phyloP scores from a whole-genome alignment of 2,797 vertebrate genomes.

The Lepilemur ruficaudatus region DNA sequence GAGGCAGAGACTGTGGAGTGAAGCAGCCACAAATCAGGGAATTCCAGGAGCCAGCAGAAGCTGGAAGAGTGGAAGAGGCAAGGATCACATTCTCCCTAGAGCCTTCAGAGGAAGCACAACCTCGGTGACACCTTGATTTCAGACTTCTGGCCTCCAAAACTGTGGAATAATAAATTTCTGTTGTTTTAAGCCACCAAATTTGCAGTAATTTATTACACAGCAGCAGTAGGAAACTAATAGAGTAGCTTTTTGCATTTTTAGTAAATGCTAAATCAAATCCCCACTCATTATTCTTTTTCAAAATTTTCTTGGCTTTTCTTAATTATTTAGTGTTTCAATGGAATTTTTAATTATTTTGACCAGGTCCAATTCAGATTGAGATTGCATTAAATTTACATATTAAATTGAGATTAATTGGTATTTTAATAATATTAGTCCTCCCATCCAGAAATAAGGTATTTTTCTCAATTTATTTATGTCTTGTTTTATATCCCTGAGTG shows the following conservation, averaged over 20 bases:
- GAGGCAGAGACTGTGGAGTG: not conserved
- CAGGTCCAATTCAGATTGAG: not conserved
- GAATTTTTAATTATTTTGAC: not conserved
- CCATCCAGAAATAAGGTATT: not conserved
- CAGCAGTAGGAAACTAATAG: not conserved
- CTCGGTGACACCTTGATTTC: not conserved
- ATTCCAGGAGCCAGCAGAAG: accelerated
- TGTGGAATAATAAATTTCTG: not conserved
- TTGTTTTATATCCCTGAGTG: constrained; percentile 17
- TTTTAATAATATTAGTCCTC: not conserved
- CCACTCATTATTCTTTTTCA: not conserved
- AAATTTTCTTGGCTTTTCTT: not conserved
- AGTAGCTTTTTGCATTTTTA: not conserved
- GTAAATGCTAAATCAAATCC: not conserved
- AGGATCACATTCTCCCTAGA: not conserved
- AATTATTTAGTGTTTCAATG: constrained; percentile 10
- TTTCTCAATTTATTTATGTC: constrained; percentile 2
- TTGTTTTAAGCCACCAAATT: not conserved
- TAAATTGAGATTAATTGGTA: not conserved
- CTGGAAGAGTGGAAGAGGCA: not conserved
- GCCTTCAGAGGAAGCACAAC: not conserved
- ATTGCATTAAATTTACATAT: not conserved
- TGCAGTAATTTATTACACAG: not conserved
- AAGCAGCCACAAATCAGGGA: not conserved
- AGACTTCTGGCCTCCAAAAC: not conserved